Evolutionary conservation across 2,888 invertebrate genomes (phyloP), one percentile per base, ranked within the genome.

Genomic region (Frankliniella fusca): DNA sequence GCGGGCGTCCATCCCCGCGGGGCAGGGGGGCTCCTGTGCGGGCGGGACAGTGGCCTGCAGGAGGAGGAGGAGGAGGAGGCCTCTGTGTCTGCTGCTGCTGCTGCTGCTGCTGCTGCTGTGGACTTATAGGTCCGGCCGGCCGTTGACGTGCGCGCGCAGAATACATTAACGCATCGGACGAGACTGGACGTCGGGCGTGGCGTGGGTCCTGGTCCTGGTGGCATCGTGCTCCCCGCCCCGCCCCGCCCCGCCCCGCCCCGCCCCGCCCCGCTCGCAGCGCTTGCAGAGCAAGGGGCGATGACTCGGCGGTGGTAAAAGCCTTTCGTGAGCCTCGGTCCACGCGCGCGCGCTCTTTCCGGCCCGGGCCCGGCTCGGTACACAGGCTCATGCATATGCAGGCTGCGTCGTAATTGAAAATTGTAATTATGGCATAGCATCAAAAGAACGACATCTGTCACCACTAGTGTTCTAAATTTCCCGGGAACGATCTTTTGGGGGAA

Each of bases 381-480:
- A 23, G 70, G 23, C 70, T 76, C 70, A 76, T 76, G 70, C 27
- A 76, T 76, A 76, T 76, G 70, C 70, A 76, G 70, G 27, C 70
- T 61, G 61, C 61, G 61, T 61, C 61, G 23, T 76, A 76, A 76
- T 76, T 27, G 70, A 76, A 76, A 23, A 27, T 76, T 76, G 70
- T 76, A 76, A 76, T 61, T 61, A 61, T 76, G 70, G 70, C 70
- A 70, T 23, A 70, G 70, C 27, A 76, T 76, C 70, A 76, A 76
- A 76, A 76, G 70, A 61, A 61, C n/a, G 61, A 61, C 61, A 61
- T 18, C 61, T 61, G 61, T 61, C 61, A n/a, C n/a, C n/a, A n/a
- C n/a, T n/a, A n/a, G n/a, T n/a, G n/a, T n/a, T n/a, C n/a, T n/a
- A n/a, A n/a, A n/a, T n/a, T n/a, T n/a, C n/a, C n/a, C n/a, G n/a